Base-by-base conservation (phyloP, 1,140 invertebrate species). In the Drosophila repleta region DNA sequence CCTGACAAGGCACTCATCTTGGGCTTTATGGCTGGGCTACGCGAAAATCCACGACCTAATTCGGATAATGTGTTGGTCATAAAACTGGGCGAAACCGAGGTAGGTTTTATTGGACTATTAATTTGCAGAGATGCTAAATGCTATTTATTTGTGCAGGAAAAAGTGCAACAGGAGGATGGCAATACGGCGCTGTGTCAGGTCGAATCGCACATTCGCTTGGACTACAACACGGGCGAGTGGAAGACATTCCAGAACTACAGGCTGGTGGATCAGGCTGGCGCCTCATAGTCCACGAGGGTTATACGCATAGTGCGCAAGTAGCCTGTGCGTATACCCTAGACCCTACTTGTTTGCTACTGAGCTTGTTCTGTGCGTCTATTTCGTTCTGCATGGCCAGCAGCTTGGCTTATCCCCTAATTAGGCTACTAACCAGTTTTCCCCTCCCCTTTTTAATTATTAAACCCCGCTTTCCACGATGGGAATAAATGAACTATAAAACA, bases 1-100 rank as follows among this genome's bases (percentile, higher is more conserved):
- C 97, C 98, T 2, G 98, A 99, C 82, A 99, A 99, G 91, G 98
- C 98, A 39, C 95, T 99, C 32, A 99, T 99, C 89, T 94, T 99
- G 20, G 98, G 98, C 69, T 99, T 99, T 88, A 99, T 99, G 97
- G 98, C 98, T 74, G 98, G 98, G 1, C 97, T 91, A 21, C 79
- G 91, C 0, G 91, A 92, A 43, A 92, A 92, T 72, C 91, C 91
- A 7, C 78, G 90, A 10, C 91, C 91, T 15, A 92, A 91, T 76
- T 73, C 71, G 2, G 91, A 92, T 73, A 92, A 92, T 72, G 91
- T 91, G 26, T 75, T 92, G 49, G 90, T 91, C 63, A 92, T 92
- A 3, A 92, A 92, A 74, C 71, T 92, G 26, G 80, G 89, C 24
- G 91, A 92, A 83, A 81, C 76, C 65, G 91, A 92, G 80, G 91